Evolutionary conservation across 2,113 vertebrate genomes (phyloP).

Genomic region (Coreoperca whiteheadi): DNA sequence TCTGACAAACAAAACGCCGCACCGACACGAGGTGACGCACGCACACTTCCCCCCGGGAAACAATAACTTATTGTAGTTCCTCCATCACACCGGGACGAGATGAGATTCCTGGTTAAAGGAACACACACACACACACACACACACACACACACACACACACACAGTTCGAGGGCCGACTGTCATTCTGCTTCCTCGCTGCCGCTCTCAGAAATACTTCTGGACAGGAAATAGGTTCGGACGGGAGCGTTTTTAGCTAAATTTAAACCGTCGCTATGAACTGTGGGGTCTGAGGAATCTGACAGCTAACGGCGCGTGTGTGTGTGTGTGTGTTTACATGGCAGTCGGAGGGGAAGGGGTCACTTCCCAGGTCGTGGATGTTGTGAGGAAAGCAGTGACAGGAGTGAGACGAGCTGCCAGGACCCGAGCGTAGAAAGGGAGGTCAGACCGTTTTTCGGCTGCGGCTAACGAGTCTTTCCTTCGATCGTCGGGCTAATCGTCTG

Average conservation of each 20-base stretch:
- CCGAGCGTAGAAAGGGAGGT: background rate
- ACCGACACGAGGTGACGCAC: conserved; percentile 79
- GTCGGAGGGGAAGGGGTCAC: conserved; percentile 29
- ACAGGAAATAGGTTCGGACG: conserved; percentile 59
- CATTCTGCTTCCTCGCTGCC: conserved; percentile 54
- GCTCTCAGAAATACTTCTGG: conserved; percentile 69
- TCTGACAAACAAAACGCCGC: conserved; percentile 35
- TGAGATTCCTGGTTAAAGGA: conserved; percentile 57
- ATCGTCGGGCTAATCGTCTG: too few species aligned
- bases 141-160: conserved; percentile 14
- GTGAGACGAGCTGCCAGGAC: conserved; percentile 16
- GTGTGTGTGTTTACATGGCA: conserved; percentile 34
- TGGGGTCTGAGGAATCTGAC: conserved; percentile 20
- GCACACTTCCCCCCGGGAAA: conserved; percentile 78
- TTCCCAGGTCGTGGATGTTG: conserved; percentile 57
- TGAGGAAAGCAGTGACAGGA: conserved; percentile 57
- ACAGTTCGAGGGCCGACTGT: conserved; percentile 40
- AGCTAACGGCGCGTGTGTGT: conserved; percentile 16
- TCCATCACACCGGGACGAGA: conserved; percentile 52
- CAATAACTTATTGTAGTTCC: conserved; percentile 77
- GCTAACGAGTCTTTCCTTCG: too few species aligned
- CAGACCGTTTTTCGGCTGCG: too few species aligned
- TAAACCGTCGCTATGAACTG: conserved; percentile 43
- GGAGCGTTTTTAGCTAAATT: conserved; percentile 68
- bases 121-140: background rate